These are phyloP conservation scores for Spilosoma lubricipeda DNA, from an alignment of 2,888 invertebrate genomes.

Conservation along the genomic window DNA sequence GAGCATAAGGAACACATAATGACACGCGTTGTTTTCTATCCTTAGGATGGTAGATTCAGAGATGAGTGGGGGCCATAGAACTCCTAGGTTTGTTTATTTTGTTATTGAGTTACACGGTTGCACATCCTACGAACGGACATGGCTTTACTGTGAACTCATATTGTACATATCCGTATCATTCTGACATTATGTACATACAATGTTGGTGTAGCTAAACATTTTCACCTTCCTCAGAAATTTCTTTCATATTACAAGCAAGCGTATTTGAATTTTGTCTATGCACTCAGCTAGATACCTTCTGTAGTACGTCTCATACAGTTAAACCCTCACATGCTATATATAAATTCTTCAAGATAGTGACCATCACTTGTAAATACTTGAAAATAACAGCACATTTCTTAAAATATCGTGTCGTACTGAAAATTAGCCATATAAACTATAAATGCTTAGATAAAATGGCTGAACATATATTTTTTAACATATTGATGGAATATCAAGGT, in stretches of 20 bases:
- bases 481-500: neutral
- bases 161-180: conserved; percentile 57
- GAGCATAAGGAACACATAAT: conserved; percentile 43
- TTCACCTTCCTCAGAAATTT: neutral
- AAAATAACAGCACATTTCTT: neutral
- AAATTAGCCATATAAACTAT: too few relatives aligned
- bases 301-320: neutral
- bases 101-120: conserved; percentile 81
- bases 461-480: neutral
- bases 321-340: neutral
- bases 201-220: conserved; percentile 51
- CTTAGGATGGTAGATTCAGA: conserved; percentile 89
- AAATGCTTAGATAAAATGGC: too few relatives aligned
- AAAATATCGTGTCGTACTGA: neutral
- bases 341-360: neutral
- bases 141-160: conserved; percentile 51
- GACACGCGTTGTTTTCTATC: conserved; percentile 70
- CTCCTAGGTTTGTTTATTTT: conserved; percentile 89
- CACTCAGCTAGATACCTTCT: neutral
- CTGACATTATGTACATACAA: conserved; percentile 49
- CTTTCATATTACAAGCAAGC: neutral
- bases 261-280: neutral
- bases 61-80: conserved; percentile 89
- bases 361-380: neutral
- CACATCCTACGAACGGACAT: conserved; percentile 64